A percentile compares a stretch with the other conserved stretches of the same genome.
Evolutionary conservation across 2,797 vertebrate species (phyloP).

Genomic region (Masticophis lateralis): DNA sequence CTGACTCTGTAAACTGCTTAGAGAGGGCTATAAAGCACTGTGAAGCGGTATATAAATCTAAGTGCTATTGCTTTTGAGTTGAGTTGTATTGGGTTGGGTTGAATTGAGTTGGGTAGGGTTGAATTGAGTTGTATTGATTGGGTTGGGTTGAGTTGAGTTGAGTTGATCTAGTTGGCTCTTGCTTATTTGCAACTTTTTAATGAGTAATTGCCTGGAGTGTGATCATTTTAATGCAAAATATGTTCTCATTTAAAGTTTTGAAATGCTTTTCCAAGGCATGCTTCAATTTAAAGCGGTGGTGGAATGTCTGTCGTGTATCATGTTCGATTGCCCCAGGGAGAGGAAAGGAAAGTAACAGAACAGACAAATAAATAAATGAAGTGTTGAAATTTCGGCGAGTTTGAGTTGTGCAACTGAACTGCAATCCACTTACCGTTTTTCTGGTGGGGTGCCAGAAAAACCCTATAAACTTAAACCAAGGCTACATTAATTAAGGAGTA

Average conservation of each 20-base stretch:
- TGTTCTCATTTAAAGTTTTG: conserved; percentile 21
- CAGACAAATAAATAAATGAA: conserved; percentile 61
- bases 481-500: conserved; percentile 79
- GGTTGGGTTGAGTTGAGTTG: not conserved
- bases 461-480: conserved; percentile 70
- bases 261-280: conserved; percentile 24
- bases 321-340: conserved; percentile 59
- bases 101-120: no score
- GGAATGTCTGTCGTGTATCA: conserved; percentile 45
- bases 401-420: conserved; percentile 57
- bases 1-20: no score
- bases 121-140: no score
- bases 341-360: conserved; percentile 64
- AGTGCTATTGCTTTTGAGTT: not conserved
- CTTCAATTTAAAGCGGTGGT: conserved; percentile 43
- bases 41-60: no score
- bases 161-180: not conserved
- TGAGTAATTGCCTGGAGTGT: not conserved
- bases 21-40: no score
- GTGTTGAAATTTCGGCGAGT: conserved; percentile 53
- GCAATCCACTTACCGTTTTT: conserved; percentile 63
- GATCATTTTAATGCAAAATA: not conserved
- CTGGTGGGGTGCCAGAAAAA: conserved; percentile 71
- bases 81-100: not conserved
- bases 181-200: not conserved